Evolutionary conservation across 2,797 vertebrate species (phyloP), one percentile per base, ranked within the genome.

Genomic region (Fundulus diaphanus): DNA sequence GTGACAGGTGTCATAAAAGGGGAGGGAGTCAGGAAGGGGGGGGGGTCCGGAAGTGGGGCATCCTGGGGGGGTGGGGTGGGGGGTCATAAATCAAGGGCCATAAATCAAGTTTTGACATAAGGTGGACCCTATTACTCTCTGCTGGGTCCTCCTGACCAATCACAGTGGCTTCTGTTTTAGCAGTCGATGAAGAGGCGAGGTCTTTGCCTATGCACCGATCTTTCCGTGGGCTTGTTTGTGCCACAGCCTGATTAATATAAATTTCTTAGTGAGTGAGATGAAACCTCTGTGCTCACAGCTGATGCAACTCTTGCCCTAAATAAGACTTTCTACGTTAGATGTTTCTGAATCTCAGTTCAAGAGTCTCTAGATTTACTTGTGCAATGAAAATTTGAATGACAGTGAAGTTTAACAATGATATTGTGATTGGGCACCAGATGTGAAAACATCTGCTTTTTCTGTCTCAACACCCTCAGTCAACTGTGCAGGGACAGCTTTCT

Each of bases 161-260:
- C 82, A 78, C 67, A 27, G 16, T 9, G 70, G 76, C 73, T 72
- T 73, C 70, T 74, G 75, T 74, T 81, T 63, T 72, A 66, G 69
- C 7, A 13, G 37, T 42, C 54, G 80, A 83, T 82, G 79, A 80
- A 31, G 56, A 59, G 16, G 79, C 80, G 76, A 56, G 48, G 77
- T 72, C 81, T 82, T 69, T 81, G 76, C 82, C 72, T 66, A 52
- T 82, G 76, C 79, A 40, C 33, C 37, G 74, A 79, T 82, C 77
- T 77, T 76, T 83, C 82, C 70, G 70, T 81, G 81, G 33, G 66
- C 78, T 82, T 88, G 77, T 88, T 88, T 85, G 57, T 82, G 77
- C 80, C 75, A 77, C 72, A 86, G 76, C 59, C 76, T 80, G 44
- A 90, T 87, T 73, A 78, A 71, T 73, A 86, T 78, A 78, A 35